Evolutionary conservation across 2,113 vertebrate genomes (phyloP).

Genomic region (Crotalus helleri): DNA sequence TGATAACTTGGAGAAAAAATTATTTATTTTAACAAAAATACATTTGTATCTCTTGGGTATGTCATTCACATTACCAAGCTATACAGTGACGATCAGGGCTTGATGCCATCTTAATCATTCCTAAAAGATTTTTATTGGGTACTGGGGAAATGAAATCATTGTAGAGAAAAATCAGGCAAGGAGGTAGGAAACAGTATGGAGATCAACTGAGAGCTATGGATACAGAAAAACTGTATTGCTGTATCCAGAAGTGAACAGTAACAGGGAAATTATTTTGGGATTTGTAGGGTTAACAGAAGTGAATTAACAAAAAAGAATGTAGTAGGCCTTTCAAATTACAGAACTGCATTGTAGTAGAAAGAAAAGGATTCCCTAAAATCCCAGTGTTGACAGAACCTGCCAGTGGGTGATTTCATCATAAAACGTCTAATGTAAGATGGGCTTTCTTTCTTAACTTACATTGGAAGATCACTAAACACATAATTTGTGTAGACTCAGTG

Average conservation of each 20-base stretch:
- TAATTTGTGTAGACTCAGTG: background rate
- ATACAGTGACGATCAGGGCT: background rate
- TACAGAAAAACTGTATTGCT: background rate
- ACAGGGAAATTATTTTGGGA: background rate
- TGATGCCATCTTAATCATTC: background rate
- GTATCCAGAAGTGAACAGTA: background rate
- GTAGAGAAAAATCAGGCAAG: background rate
- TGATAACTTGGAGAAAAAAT: constrained; percentile 46
- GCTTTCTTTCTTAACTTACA: too few relatives aligned
- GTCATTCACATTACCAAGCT: constrained; percentile 43
- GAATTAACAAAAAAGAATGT: background rate
- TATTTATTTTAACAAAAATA: constrained; percentile 52
- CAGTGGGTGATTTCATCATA: background rate
- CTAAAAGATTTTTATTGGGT: background rate
- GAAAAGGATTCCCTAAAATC: background rate
- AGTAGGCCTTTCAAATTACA: background rate
- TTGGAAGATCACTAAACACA: background rate
- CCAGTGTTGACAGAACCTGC: background rate
- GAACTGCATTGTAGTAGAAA: background rate
- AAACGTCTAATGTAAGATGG: background rate
- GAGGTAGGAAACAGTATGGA: background rate
- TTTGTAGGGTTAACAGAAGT: background rate
- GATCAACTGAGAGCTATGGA: background rate
- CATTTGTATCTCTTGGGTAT: constrained; percentile 23
- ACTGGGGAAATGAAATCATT: background rate